Conservation (phyloP, 37 sponge, comb jelly and placozoan genomes). For the Petrosia ficiformis region DNA sequence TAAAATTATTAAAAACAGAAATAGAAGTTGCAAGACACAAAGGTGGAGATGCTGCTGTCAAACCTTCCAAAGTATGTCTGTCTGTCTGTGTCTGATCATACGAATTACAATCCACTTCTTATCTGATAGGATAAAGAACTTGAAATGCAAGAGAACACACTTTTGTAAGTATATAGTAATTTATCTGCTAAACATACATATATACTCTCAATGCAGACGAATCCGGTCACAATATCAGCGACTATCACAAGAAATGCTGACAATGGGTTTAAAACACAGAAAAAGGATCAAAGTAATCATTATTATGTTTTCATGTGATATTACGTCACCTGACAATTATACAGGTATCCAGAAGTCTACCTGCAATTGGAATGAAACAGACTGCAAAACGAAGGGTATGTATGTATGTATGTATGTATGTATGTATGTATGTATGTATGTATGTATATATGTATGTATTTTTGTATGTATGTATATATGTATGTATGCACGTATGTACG, state of each 20-base stretch:
- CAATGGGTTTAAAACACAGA: slow-evolving; percentile 49
- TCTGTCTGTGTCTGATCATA: neutral
- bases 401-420: too few relatives aligned
- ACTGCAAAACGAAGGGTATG: slow-evolving; percentile 60
- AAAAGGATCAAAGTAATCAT: slow-evolving; percentile 23
- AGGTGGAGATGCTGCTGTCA: slow-evolving; percentile 15
- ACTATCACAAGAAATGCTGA: slow-evolving; percentile 78
- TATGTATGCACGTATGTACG: too few relatives aligned
- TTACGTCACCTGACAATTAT: neutral
- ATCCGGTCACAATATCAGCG: slow-evolving; percentile 83
- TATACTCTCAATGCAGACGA: slow-evolving; percentile 39
- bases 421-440: neutral
- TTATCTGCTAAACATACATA: too few relatives aligned
- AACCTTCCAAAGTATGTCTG: slow-evolving; percentile 1
- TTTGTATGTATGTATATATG: too few relatives aligned
- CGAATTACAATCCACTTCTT: neutral
- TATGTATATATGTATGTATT: too few relatives aligned
- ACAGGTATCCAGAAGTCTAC: slow-evolving; percentile 71
- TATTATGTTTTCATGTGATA: neutral
- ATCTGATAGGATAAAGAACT: slow-evolving; percentile 61
- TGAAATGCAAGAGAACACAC: slow-evolving; percentile 68
- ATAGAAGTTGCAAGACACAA: slow-evolving; percentile 41
- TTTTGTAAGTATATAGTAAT: slow-evolving; percentile 35
- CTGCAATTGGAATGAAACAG: slow-evolving; percentile 84
- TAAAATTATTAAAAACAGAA: slow-evolving; percentile 53